Evolutionary conservation across 2,797 vertebrate species (phyloP), one percentile per base, ranked within the genome.

Genomic region (Platalea minor): DNA sequence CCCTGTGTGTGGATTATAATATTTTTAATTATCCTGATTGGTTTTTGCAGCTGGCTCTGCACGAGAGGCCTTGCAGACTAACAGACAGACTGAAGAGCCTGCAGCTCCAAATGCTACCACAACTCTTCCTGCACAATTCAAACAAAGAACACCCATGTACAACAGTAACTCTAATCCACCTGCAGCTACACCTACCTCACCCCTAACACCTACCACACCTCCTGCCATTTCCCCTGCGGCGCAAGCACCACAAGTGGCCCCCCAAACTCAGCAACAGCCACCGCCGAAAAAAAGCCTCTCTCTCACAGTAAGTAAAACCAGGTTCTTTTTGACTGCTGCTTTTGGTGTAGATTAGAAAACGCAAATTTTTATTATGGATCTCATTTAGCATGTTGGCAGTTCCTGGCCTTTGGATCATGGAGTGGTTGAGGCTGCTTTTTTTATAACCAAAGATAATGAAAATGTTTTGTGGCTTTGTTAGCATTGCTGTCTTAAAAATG

Each of bases 131-230:
- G 97, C 98, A 17, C 99, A 99, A 96, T 99, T 99, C 98, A 99
- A 99, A 95, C 99, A 99, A 97, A 98, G 99, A 96, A 98, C 99
- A 6, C 98, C 99, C 23, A 98, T 99, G 99, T 99, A 99, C 98
- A 99, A 99, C 73, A 99, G 99, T 41, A 98, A 98, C 96, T 98
- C 98, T 23, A 99, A 99, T 5, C 97, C 99, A 15, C 97, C 98
- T 54, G 94, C 97, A 28, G 91, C 97, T 63, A 96, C 97, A 2
- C 98, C 98, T 78, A 87, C 98, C 84, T 98, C 98, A 12, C 99
- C 95, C 96, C 98, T 67, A 35, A 98, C 98, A 39, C 98, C 98
- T 54, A 96, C 96, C 57, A 97, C 98, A 2, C 99, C 99, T 50
- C 98, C 98, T 0, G 98, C 98, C 1, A 98, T 98, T 5, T 97